Conservation (phyloP, 2,113 vertebrate genomes). For the Megaceryle maxima region DNA sequence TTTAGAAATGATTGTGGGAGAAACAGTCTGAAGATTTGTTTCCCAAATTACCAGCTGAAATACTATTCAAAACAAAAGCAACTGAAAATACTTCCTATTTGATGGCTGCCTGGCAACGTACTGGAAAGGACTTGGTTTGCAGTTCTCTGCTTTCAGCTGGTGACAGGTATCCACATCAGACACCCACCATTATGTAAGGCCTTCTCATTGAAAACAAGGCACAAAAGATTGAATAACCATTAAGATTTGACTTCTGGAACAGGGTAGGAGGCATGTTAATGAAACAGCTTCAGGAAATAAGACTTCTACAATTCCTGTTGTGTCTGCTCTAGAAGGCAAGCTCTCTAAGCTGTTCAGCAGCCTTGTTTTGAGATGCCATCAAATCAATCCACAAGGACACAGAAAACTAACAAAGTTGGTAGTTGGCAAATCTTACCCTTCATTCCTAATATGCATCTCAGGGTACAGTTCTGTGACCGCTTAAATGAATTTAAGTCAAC, state of each 20-base stretch:
- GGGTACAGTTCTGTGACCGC: background rate
- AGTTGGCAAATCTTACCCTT: background rate
- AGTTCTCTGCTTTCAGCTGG: background rate
- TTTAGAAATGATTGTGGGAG: background rate
- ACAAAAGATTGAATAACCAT: background rate
- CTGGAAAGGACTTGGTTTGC: background rate
- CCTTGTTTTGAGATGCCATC: background rate
- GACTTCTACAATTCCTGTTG: background rate
- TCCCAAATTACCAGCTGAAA: background rate
- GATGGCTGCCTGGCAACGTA: background rate
- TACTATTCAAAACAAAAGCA: background rate
- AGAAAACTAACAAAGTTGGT: background rate
- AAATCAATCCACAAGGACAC: background rate
- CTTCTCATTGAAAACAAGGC: background rate
- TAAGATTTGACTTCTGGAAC: background rate
- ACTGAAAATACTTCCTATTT: background rate
- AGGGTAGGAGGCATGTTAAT: background rate
- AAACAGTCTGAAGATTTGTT: background rate
- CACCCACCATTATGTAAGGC: background rate
- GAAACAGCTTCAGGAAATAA: background rate
- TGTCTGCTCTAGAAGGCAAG: background rate
- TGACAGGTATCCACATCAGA: background rate
- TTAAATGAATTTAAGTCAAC: slow-evolving; percentile 11
- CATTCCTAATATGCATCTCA: background rate
- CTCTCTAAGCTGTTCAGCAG: background rate